Evolutionary conservation across 2,797 vertebrate genomes (phyloP), one percentile per base, ranked within the genome.

Genomic region (Oreonectes daqikongensis): DNA sequence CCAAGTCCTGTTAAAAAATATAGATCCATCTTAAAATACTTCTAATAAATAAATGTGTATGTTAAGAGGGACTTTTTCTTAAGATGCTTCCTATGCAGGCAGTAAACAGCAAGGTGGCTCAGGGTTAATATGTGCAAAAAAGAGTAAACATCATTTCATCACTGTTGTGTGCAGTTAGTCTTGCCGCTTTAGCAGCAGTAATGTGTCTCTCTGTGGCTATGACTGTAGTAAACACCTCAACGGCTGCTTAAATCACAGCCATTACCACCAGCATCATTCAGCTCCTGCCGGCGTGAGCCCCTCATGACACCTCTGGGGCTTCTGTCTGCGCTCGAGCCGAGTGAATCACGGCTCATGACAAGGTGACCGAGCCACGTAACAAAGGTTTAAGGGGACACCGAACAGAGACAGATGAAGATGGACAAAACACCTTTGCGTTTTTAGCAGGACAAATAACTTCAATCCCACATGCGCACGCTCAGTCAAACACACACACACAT

Each of bases 221-320:
- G 71, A 28, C n/a, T 61, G 26, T 46, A 48, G 72, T 71, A 77
- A 83, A 76, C 78, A 71, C 5, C 50, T 32, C 80, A 80, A 76
- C 78, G 79, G 86, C 82, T 87, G 85, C 90, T 91, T 83, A 88
- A 89, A 84, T 85, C 81, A 79, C 66, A 40, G 82, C 70, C 86
- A 89, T 90, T 89, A 90, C 79, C 84, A 77, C 86, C 82, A 88
- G 83, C 79, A 78, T 79, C 82, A 84, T 85, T 83, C 81, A 76
- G 81, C 79, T 82, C 77, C 85, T 85, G 86, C 84, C 85, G 85
- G 87, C 52, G 57, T 44, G 83, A 77, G 81, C 80, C 67, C 24
- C 80, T 89, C 87, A 91, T 42, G 72, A 81, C 40, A 59, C 89
- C 88, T 88, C 38, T 2, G 89, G 85, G 90, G 86, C 60, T 65